Evolutionary conservation across 2,888 invertebrate genomes (phyloP).

Genomic region (Eretmocerus hayati): DNA sequence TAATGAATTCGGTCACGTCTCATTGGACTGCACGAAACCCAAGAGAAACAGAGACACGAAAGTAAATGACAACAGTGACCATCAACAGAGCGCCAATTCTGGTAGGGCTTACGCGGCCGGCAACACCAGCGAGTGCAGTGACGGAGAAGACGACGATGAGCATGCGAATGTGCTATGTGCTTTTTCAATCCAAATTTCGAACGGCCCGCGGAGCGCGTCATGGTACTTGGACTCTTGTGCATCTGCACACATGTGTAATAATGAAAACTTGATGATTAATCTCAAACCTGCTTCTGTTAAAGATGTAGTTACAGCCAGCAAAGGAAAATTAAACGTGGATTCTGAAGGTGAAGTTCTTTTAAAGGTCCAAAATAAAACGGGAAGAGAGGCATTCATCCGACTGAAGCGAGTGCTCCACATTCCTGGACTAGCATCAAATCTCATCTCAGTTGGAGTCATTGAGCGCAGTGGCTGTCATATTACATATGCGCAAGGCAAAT

Average conservation of each 20-base stretch:
- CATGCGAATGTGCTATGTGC: background rate
- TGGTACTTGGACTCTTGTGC: background rate
- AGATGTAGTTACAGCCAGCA: background rate
- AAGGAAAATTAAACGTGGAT: background rate
- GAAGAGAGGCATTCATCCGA: background rate
- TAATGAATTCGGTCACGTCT: no score
- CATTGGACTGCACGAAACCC: no score
- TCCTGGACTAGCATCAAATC: no score
- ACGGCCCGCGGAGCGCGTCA: no score
- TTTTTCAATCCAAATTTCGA: background rate
- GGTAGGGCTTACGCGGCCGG: no score
- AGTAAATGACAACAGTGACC: no score
- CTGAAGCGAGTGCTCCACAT: background rate
- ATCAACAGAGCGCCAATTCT: no score
- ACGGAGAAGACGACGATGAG: background rate
- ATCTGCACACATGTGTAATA: no score
- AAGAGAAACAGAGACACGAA: no score
- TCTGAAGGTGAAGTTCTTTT: background rate
- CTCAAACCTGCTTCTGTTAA: background rate
- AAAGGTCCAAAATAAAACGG: background rate
- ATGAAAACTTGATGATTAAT: background rate
- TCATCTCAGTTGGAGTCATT: no score
- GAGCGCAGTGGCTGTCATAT: no score
- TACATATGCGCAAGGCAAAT: no score
- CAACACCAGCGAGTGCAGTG: background rate